phyloP scores from a whole-genome alignment of 2,797 vertebrate genomes.

The Halcyon badia region DNA sequence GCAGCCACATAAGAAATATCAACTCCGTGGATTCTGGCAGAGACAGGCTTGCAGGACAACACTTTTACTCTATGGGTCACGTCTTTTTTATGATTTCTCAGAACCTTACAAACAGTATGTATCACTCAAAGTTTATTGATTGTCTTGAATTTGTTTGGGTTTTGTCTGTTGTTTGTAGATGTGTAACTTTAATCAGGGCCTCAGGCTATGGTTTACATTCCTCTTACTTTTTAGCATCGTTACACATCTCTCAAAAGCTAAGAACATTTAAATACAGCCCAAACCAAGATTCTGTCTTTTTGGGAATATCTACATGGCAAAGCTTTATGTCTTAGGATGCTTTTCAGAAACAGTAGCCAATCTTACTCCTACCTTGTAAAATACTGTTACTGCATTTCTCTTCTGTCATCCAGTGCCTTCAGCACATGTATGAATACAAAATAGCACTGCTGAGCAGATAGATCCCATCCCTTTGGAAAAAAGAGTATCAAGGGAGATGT shows the following conservation, averaged over 20 bases:
- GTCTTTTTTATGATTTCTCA: background rate
- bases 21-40: background rate
- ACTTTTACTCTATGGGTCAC: background rate
- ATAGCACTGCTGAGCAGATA: background rate
- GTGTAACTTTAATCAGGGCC: background rate
- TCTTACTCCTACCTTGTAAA: background rate
- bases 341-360: conserved; percentile 2
- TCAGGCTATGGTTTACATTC: background rate
- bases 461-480: background rate
- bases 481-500: background rate
- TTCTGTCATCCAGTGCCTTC: background rate
- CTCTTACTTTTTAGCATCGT: background rate
- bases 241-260: conserved; percentile 1
- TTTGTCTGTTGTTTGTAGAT: background rate
- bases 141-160: background rate
- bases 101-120: background rate
- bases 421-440: background rate
- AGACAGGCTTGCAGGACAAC: background rate
- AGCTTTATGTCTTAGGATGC: background rate
- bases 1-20: background rate
- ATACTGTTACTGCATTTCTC: background rate
- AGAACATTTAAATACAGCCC: background rate
- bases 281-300: background rate
- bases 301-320: background rate
- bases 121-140: background rate